Evolutionary conservation across 2,113 vertebrate genomes (phyloP), one percentile per base, ranked within the genome.

Genomic region (Phasianus colchicus): DNA sequence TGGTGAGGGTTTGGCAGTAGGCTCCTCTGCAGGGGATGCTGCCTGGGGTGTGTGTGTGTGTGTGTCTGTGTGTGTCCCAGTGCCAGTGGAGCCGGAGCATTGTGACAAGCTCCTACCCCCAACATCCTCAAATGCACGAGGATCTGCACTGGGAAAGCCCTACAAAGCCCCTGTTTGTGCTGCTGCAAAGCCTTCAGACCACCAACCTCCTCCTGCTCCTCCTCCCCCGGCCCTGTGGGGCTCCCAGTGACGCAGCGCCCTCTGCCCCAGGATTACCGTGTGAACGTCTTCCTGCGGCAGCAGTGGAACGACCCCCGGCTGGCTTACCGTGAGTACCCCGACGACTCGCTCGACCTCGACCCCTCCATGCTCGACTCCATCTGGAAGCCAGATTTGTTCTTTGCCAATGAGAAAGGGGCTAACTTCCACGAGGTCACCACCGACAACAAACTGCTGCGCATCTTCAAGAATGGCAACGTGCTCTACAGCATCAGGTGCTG

Each of bases 321-420:
- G 97, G 98, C 99, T 0, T 99, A 99, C 95, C 97, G 88, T 1
- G 98, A 99, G 93, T 99, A 99, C 95, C 99, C 99, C 0, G 99
- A 99, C 0, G 98, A 98, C 94, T 99, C 98, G 8, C 97, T 99
- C 1, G 99, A 99, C 96, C 97, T 99, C 1, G 98, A 99, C 83
- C 99, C 99, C 20, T 99, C 99, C 89, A 99, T 99, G 98, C 95
- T 99, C 5, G 98, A 99, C 96, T 99, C 98, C 69, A 99, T 99
- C 97, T 99, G 99, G 99, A 99, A 99, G 96, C 99, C 99, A 13
- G 99, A 99, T 85, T 93, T 99, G 84, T 99, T 99, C 98, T 99
- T 99, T 3, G 99, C 98, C 93, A 99, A 99, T 0, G 99, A 99
- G 95, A 99, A 99, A 95, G 99, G 98, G 64, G 99, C 99, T 96